Base-by-base conservation (phyloP, 2,797 vertebrate genomes). In the Florisuga fusca region DNA sequence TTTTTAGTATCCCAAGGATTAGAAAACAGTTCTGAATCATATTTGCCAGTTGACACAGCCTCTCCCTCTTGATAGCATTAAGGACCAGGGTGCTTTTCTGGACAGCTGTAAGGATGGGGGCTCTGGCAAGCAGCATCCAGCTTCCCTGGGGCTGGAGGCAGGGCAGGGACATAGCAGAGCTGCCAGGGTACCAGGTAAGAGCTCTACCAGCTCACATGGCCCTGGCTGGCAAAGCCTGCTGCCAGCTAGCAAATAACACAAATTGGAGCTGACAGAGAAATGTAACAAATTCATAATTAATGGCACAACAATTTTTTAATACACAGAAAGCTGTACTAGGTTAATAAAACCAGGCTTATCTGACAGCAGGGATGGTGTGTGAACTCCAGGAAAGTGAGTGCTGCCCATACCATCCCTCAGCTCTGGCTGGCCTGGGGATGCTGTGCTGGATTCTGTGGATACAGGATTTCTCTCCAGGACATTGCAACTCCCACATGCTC, bases 201-300 rank as follows among this genome's bases (percentile, higher is more conserved):
- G 51, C 58, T 86, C 77, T 81, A 83, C 74, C 86, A 90, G 74
- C 62, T 84, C 71, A 25, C 51, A 27, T 55, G 1, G 1, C 5
- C 31, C 64, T 33, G 17, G 29, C 76, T 84, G 80, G 78, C 62
- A 87, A 59, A 93, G 62, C 41, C 63, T 58, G 54, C 77, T 82
- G 81, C 81, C 11, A 10, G 19, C 84, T 81, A 76, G 59, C n/a
- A 84, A 78, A 31, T 7, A 73, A 82, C 84, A 33, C 83, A 84
- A 78, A 95, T 80, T 74, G 82, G 57, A 95, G 71, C 75, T 58
- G 88, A 93, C 93, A 85, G 68, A 84, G 90, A 95, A 90, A 92
- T 68, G 72, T 92, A 89, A 87, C 33, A 92, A 92, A 96, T 95
- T 62, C 91, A 95, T 95, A 95, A 97, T 95, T 96, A 93, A 96